phyloP scores from a whole-genome alignment of 2,888 invertebrate species.

The Dynastes hyllus region DNA sequence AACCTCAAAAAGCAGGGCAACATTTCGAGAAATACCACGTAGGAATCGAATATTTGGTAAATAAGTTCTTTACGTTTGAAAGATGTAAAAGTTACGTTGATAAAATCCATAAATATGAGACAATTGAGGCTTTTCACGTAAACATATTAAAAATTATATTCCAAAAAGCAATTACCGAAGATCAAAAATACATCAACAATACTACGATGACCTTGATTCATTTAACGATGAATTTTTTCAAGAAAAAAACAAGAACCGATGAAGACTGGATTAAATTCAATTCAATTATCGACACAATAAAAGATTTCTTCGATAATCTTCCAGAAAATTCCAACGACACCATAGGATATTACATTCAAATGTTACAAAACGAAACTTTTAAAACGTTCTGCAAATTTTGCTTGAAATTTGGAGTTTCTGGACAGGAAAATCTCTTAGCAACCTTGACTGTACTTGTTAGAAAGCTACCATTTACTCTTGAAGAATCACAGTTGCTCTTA shows the following conservation, averaged over 20 bases:
- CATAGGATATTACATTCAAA: slow-evolving; percentile 8
- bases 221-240: slow-evolving; percentile 72
- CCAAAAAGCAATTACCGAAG: slow-evolving; percentile 41
- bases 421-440: slow-evolving; percentile 63
- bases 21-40: slow-evolving; percentile 77
- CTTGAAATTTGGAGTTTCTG: slow-evolving; percentile 77
- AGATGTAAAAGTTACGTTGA: slow-evolving; percentile 75
- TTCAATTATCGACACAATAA: slow-evolving; percentile 58
- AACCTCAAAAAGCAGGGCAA: slow-evolving; percentile 81
- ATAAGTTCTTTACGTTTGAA: slow-evolving; percentile 75
- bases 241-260: slow-evolving; percentile 66
- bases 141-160: slow-evolving; percentile 74
- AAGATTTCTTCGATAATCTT: slow-evolving; percentile 49
- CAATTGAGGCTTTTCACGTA: slow-evolving; percentile 75
- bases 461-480: slow-evolving; percentile 73
- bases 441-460: slow-evolving; percentile 75
- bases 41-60: slow-evolving; percentile 76
- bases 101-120: slow-evolving; percentile 79
- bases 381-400: slow-evolving; percentile 77
- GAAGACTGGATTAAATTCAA: slow-evolving; percentile 58
- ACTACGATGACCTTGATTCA: slow-evolving; percentile 75
- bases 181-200: slow-evolving; percentile 71
- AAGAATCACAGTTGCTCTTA: slow-evolving; percentile 75
- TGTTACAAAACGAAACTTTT: slow-evolving; percentile 71
- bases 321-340: slow-evolving; percentile 47